phyloP scores from a whole-genome alignment of 2,888 invertebrate species.

The Drosophila pseudotakahashii region DNA sequence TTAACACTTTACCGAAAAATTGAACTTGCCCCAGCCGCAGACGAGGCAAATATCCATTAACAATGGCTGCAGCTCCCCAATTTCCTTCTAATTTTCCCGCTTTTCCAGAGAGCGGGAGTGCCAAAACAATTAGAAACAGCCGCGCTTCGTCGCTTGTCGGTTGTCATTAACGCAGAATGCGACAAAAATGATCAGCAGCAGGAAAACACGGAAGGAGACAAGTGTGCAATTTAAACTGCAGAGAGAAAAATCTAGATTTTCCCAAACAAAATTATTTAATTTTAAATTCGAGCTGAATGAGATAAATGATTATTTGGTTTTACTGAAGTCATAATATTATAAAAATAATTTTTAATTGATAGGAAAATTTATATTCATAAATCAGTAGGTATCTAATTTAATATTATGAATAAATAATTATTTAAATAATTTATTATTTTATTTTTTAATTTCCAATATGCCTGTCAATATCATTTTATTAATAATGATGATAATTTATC shows the following conservation, averaged over 20 bases:
- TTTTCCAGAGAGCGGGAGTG: conserved; percentile 40
- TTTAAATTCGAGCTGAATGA: too few species aligned
- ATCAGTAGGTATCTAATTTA: too few species aligned
- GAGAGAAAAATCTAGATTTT: conserved; percentile 2
- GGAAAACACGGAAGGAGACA: conserved; percentile 14
- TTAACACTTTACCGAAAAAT: conserved; percentile 66
- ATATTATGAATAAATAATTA: too few species aligned
- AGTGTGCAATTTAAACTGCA: conserved; percentile 54
- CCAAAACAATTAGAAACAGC: conserved; percentile 77
- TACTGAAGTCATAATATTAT: too few species aligned
- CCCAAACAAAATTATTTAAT: too few species aligned
- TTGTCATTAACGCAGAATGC: conserved; percentile 62
- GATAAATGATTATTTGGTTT: too few species aligned
- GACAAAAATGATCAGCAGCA: conserved; percentile 46
- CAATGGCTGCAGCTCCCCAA: conserved; percentile 16
- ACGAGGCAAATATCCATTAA: conserved; percentile 40
- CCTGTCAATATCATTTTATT: too few species aligned
- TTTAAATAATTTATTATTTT: too few species aligned
- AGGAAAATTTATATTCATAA: too few species aligned
- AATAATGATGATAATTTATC: too few species aligned
- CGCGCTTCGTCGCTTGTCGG: conserved; percentile 61
- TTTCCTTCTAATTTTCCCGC: conserved; percentile 16
- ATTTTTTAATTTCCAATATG: too few species aligned
- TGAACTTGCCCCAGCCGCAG: conserved; percentile 47
- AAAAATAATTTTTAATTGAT: too few species aligned